These are phyloP conservation scores for Drosophila planitibia DNA, from an alignment of 2,888 invertebrate species.

Conservation along the genomic window DNA sequence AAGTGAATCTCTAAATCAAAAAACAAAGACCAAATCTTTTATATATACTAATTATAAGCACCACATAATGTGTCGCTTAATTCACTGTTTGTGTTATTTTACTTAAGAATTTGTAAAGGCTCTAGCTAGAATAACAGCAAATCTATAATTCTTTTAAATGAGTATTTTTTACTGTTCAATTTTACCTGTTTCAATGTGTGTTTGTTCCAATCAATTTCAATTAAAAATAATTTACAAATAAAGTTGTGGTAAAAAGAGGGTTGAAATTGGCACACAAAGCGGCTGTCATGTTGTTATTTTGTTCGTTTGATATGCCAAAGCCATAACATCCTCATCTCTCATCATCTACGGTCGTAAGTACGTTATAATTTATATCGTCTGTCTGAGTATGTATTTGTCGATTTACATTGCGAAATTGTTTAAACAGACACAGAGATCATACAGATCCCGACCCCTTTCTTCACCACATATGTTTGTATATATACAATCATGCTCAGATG, in stretches of 20 bases:
- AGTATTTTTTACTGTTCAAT: constrained; percentile 65
- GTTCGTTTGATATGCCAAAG: constrained; percentile 54
- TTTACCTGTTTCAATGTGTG: constrained; percentile 25
- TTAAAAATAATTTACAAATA: constrained; percentile 71
- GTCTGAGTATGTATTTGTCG: constrained; percentile 49
- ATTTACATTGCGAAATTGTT: constrained; percentile 76
- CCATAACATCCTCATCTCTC: constrained; percentile 40
- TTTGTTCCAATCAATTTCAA: constrained; percentile 82
- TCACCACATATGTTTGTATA: background rate
- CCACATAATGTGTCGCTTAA: background rate
- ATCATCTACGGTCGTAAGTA: constrained; percentile 19
- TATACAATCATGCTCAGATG: constrained; percentile 26
- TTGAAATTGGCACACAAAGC: constrained; percentile 28
- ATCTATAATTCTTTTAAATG: constrained; percentile 30
- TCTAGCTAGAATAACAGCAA: background rate
- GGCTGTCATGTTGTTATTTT: constrained; percentile 43
- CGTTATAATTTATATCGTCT: constrained; percentile 14
- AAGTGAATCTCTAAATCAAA: background rate
- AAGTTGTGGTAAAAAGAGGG: constrained; percentile 42
- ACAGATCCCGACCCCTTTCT: constrained; percentile 43
- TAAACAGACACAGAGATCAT: constrained; percentile 67
- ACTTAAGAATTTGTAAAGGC: background rate
- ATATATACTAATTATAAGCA: background rate
- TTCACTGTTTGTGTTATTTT: background rate
- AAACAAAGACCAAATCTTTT: background rate